Percentiles rank a stretch among this genome's conserved stretches.
phyloP scores from a whole-genome alignment of 2,888 invertebrate species.

The Tridacna gigas region DNA sequence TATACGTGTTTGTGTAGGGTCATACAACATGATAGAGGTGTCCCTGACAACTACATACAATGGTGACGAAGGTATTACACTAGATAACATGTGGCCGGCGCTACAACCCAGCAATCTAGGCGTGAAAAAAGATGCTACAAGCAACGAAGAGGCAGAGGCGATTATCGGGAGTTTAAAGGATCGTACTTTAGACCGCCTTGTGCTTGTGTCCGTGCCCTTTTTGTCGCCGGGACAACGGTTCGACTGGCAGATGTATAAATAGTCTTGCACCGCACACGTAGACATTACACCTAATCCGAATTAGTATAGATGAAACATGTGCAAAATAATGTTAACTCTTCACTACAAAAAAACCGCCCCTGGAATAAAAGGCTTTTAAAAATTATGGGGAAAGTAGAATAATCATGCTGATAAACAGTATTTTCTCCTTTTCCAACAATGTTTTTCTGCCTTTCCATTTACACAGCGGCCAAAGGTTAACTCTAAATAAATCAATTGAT shows the following conservation, averaged over 20 bases:
- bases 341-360: no score
- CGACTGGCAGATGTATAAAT: slow-evolving; percentile 8
- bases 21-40: slow-evolving; percentile 11
- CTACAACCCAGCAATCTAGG: slow-evolving; percentile 11
- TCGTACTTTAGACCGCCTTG: not conserved
- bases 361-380: no score
- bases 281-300: not conserved
- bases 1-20: not conserved
- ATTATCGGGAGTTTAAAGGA: not conserved
- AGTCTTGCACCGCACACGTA: not conserved
- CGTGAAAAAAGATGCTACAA: slow-evolving; percentile 5
- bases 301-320: not conserved
- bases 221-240: not conserved
- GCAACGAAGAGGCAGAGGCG: not conserved
- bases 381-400: no score
- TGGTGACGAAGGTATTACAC: not conserved
- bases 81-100: not conserved
- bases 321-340: not conserved
- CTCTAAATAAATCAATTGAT: no score
- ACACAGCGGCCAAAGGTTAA: no score
- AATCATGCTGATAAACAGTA: no score
- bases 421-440: no score
- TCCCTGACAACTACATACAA: not conserved
- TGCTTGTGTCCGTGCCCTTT: slow-evolving; percentile 20
- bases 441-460: no score